A percentile compares a stretch with the other conserved stretches of the same genome.
Evolutionary conservation across 2,888 invertebrate genomes (phyloP).

Genomic region (Cataglyphis cursor): DNA sequence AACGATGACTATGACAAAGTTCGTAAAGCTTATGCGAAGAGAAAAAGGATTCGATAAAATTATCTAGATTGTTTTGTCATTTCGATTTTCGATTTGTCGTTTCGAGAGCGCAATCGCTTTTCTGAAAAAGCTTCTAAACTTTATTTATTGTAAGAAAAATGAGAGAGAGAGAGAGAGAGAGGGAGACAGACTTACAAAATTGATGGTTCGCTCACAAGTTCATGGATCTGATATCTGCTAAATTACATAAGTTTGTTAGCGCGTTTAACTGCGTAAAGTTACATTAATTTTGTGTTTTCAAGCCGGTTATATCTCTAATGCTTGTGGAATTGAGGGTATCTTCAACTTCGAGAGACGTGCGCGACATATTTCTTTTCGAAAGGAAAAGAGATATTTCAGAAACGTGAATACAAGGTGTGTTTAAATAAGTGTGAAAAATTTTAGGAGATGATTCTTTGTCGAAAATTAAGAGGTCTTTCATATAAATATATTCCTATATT

Average conservation of each 20-base stretch:
- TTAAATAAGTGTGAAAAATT: too few species aligned
- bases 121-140: not conserved
- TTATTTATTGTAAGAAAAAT: not conserved
- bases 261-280: not conserved
- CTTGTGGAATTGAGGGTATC: not conserved
- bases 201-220: not conserved
- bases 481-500: too few species aligned
- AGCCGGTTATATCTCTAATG: not conserved
- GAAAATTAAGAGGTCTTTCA: too few species aligned
- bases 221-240: not conserved
- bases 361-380: too few species aligned
- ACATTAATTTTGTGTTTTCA: conserved; percentile 2
- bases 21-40: not conserved
- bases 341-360: not conserved
- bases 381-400: not conserved
- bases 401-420: not conserved
- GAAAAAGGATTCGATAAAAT: conserved; percentile 18
- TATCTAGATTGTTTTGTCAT: conserved; percentile 12
- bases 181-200: not conserved
- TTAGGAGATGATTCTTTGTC: too few species aligned
- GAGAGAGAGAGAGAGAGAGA: not conserved
- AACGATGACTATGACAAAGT: not conserved
- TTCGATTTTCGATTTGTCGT: conserved; percentile 26
- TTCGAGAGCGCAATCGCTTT: not conserved
- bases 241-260: conserved; percentile 1